Evolutionary conservation across 2,113 vertebrate genomes (phyloP).

Genomic region (Pterophyllum scalare): DNA sequence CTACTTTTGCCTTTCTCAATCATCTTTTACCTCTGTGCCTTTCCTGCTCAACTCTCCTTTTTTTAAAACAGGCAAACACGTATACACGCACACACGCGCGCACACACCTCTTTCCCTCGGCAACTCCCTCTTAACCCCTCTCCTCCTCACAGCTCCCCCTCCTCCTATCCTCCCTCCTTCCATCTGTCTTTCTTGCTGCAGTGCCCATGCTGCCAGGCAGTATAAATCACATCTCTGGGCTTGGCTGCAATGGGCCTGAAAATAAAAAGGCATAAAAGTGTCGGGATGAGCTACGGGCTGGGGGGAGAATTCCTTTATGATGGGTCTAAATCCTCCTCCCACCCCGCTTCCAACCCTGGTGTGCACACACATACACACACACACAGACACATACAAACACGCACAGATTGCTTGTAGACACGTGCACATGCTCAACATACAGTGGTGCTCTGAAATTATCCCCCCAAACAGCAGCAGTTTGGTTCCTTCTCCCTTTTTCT

Average conservation of each 20-base stretch:
- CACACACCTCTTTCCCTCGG: slow-evolving; percentile 46
- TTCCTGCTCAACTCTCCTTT: slow-evolving; percentile 48
- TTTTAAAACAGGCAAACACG: slow-evolving; percentile 16
- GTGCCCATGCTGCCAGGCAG: slow-evolving; percentile 81
- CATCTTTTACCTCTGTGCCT: slow-evolving; percentile 30
- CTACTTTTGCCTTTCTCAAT: slow-evolving; percentile 25
- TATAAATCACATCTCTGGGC: slow-evolving; percentile 81
- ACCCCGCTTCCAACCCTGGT: slow-evolving; percentile 43
- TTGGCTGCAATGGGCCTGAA: slow-evolving; percentile 82
- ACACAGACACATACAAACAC: slow-evolving; percentile 27
- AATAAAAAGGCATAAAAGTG: slow-evolving; percentile 84
- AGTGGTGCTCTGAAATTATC: slow-evolving; percentile 51
- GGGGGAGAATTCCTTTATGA: slow-evolving; percentile 82
- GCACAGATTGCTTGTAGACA: slow-evolving; percentile 56
- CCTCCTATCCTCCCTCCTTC: slow-evolving; percentile 56
- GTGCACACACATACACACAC: not conserved
- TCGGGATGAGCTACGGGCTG: slow-evolving; percentile 81
- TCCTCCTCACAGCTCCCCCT: slow-evolving; percentile 10
- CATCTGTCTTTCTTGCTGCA: slow-evolving; percentile 80
- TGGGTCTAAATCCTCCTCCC: slow-evolving; percentile 80
- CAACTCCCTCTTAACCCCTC: slow-evolving; percentile 58
- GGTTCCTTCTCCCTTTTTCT: slow-evolving; percentile 21
- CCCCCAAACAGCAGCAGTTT: slow-evolving; percentile 54
- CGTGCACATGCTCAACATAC: slow-evolving; percentile 52
- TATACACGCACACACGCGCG: not conserved